Base-by-base conservation (phyloP, 1,140 invertebrate species). In the Cydia pomonella region DNA sequence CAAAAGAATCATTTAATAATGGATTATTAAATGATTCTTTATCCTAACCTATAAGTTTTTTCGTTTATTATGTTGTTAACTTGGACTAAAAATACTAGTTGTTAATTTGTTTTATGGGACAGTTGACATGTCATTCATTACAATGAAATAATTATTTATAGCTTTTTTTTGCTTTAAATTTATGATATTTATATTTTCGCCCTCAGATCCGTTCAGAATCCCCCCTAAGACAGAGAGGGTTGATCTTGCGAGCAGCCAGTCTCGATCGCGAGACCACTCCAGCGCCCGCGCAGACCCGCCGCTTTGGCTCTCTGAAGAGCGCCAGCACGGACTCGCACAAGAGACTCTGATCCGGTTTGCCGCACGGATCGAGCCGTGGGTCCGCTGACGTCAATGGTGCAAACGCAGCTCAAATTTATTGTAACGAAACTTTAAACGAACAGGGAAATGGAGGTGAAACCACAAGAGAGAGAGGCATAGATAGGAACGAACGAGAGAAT, bases 241-340 rank as follows among this genome's bases (percentile, higher is more conserved):
- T 93, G 73, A 92, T 93, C 12, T 83, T 93, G 0, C 87, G 92
- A 33, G 93, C 93, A 0, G 88, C 93, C 3, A 93, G 92, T 72
- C 81, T 93, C 18, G 93, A 93, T 72, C 84, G 91, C 1, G 92
- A 84, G 23, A 83, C 81, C 25, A 76, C 84, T 1, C 73, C 83
- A 18, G 74, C 78, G 62, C 63, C 79, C 5, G 75, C 79, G 3
- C 82, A 82, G 12, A 72, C 81, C 1, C 82, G 87, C 63, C 78
- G 85, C 29, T 88, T 87, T 47, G 85, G 85, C 27, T 91, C 90
- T 41, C 80, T 91, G 25, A 89, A 88, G 79, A 89, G 85, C 69
- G 79, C 87, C 71, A 87, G 86, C 72, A 85, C 80, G 0, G 89
- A 88, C 72, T 84, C 88, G 0, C 85, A 90, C 44, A 89, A 91